These are phyloP conservation scores for Bibio marci DNA, from an alignment of 2,888 invertebrate genomes.

Conservation along the genomic window DNA sequence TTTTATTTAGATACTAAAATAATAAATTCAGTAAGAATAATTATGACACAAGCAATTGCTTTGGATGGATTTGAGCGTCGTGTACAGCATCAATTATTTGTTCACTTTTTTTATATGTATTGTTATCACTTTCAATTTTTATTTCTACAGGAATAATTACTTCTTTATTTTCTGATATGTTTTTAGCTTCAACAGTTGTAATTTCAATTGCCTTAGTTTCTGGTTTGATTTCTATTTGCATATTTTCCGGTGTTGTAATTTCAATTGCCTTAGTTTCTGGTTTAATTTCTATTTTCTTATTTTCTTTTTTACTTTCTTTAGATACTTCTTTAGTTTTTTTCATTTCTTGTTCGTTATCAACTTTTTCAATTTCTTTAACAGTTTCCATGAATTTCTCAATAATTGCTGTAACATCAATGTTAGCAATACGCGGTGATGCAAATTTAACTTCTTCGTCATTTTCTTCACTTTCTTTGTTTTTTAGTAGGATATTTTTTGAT, in stretches of 20 bases:
- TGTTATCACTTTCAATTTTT: neutral
- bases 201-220: neutral
- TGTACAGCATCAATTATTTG: slow-evolving; percentile 19
- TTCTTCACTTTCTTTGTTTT: neutral
- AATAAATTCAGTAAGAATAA: no score
- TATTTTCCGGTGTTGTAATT: neutral
- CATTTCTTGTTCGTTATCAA: neutral
- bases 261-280: neutral
- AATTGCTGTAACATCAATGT: neutral
- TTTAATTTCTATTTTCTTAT: neutral
- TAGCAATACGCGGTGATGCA: neutral
- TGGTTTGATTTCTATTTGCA: neutral
- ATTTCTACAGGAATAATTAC: neutral
- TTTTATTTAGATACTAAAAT: no score
- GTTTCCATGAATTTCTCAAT: neutral
- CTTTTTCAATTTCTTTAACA: neutral
- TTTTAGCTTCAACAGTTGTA: neutral
- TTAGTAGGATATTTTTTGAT: neutral
- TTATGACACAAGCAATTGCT: slow-evolving; percentile 7
- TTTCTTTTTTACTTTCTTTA: neutral
- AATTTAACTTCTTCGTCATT: neutral
- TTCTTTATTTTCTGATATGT: neutral
- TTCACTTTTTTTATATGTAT: neutral
- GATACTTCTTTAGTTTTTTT: neutral
- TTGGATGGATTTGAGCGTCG: slow-evolving; percentile 20